Percentiles rank a stretch among this genome's conserved stretches.
These are phyloP conservation scores for Lerista edwardsae DNA, from an alignment of 2,797 vertebrate species.

Conservation along the genomic window DNA sequence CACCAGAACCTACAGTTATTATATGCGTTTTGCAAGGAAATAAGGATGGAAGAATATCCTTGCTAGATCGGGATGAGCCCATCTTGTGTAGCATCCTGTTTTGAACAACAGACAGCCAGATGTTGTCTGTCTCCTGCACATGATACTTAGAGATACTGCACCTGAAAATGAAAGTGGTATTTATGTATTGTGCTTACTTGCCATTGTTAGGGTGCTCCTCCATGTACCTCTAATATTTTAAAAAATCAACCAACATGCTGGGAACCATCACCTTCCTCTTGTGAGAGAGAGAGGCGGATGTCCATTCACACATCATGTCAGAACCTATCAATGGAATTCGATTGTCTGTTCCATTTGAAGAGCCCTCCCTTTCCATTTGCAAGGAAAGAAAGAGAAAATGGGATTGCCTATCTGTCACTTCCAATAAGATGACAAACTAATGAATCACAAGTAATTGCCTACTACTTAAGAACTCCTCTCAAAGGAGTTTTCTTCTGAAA, in stretches of 20 bases:
- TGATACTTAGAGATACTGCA: not conserved
- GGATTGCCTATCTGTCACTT: conserved; percentile 53
- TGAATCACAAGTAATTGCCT: conserved; percentile 70
- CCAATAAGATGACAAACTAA: conserved; percentile 46
- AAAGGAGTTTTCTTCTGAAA: conserved; percentile 53
- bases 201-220: not conserved
- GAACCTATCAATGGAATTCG: conserved; percentile 48
- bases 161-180: not conserved
- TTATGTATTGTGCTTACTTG: not conserved
- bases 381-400: conserved; percentile 48
- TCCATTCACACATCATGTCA: conserved; percentile 43
- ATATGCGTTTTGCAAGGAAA: not conserved
- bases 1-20: not conserved
- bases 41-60: not conserved
- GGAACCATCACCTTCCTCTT: conserved; percentile 6
- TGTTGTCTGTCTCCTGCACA: not conserved
- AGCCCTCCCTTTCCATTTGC: conserved; percentile 46
- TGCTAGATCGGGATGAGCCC: too few relatives aligned
- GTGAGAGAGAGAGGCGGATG: conserved; percentile 27
- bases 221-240: not conserved
- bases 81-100: not conserved
- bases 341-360: conserved; percentile 34
- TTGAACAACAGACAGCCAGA: not conserved
- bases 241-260: not conserved
- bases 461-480: conserved; percentile 62